Base-by-base conservation (phyloP, 1,140 invertebrate species). In the Platorchestia sp. region DNA sequence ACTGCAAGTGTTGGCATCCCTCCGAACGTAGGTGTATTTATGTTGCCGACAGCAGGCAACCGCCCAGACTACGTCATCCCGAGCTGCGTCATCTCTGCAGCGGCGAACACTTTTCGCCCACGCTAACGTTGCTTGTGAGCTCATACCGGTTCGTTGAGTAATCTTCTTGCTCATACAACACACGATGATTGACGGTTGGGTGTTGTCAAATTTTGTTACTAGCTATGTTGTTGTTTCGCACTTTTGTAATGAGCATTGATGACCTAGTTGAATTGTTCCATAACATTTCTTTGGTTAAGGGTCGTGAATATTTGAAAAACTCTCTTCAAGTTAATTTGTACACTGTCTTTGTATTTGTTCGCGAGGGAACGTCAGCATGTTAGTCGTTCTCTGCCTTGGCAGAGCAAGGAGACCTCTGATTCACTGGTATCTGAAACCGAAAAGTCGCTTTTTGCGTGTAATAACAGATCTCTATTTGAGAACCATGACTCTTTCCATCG, bases 141-240 rank as follows among this genome's bases (percentile, higher is more conserved):
- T 89, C 59, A 75, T 89, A 42, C 87, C 87, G 87, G 87, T 89
- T 89, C 27, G 87, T 89, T 89, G 87, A 89, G 87, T 89, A 89
- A 89, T 89, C 27, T 75, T 51, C 59, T 22, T 75, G 27, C 10
- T 36, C 1, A 36, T 75, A 75, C 10, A 75, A 75, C 59, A 75
- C 59, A 75, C 59, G 59, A 27, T 75, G 59, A 75, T 27, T 75
- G 14, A 75, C 59, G 14, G 10, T 75, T 75, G 59, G 59, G 59
- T 36, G 59, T 75, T 75, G 59, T 36, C 59, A 14, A 19, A 22
- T 75, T 75, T 22, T 3, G 36, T 36, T 22, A 1, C 27, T 75
- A 75, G 59, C 59, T 10, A 10, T 75, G 10, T 36, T 14, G 14
- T 14, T 75, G 14, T 75, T 27, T 10, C 10, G 36, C 59, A 36